Base-by-base conservation (phyloP, 1,140 invertebrate species). In the Sipha flava region DNA sequence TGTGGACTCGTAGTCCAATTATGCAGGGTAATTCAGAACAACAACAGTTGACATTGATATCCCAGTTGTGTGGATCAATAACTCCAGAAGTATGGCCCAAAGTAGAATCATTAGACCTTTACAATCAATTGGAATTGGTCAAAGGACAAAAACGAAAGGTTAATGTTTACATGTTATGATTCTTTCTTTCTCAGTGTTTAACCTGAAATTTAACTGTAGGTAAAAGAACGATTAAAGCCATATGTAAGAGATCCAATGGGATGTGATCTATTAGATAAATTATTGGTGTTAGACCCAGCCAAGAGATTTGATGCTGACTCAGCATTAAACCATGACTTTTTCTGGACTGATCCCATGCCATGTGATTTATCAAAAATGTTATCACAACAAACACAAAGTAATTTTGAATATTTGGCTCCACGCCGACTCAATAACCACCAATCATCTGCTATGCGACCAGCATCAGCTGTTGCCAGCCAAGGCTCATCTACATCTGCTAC, bases 341-440 rank as follows among this genome's bases (percentile, higher is more conserved):
- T 99, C 85, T 99, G 96, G 95, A 95, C 92, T 1, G 96, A 98
- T 85, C 97, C 98, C 37, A 94, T 97, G 91, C 96, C 96, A 0
- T 92, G 91, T 84, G 95, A 97, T 84, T 86, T 98, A 1, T 93
- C 90, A 34, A 94, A 94, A 87, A 98, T 98, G 95, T 86, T 98
- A 62, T 94, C 94, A 0, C 94, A 96, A 83, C 95, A 97, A 84
- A 92, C 91, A 0, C 95, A 95, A 82, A 97, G 94, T 85, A 98
- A 98, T 95, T 98, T 98, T 84, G 96, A 98, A 85, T 98, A 94
- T 85, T 86, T 97, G 62, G 95, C 95, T 0, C 95, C 95, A 1
- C 86, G 91, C 16, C 84, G 93, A 80, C 88, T 90, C 4, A 90
- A 89, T 9, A 91, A 93, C 80, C 88, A 92, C 81, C 87, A 90